A percentile compares a stretch with the other conserved stretches of the same genome.
These are phyloP conservation scores for Drosophila prosaltans DNA, from an alignment of 1,140 invertebrate genomes.

Conservation along the genomic window DNA sequence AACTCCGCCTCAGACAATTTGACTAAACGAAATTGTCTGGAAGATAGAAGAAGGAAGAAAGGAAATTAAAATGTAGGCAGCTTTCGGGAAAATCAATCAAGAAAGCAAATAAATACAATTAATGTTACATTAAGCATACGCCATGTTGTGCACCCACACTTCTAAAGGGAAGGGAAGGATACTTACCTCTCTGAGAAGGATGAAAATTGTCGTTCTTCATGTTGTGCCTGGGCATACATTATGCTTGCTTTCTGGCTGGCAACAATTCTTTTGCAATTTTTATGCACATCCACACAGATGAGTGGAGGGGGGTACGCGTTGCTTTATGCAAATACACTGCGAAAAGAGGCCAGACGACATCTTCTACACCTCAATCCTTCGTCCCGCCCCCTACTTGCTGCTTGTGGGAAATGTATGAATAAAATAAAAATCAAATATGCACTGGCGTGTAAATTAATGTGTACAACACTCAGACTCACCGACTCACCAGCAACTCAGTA, in stretches of 20 bases:
- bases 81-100: constrained; percentile 65
- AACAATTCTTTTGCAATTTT: constrained; percentile 61
- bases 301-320: background rate
- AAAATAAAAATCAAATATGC: constrained; percentile 74
- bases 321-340: constrained; percentile 48
- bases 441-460: constrained; percentile 73
- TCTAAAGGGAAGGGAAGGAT: no score
- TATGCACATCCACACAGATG: constrained; percentile 64
- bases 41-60: constrained; percentile 21
- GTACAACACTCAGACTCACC: constrained; percentile 41
- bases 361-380: background rate
- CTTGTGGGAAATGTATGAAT: constrained; percentile 52
- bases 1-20: constrained; percentile 41
- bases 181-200: background rate
- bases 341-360: constrained; percentile 11
- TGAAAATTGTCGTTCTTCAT: background rate
- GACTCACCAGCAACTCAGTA: constrained; percentile 19
- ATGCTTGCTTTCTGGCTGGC: constrained; percentile 45
- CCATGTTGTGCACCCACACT: constrained; percentile 33
- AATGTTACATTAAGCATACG: constrained; percentile 76
- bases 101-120: constrained; percentile 79
- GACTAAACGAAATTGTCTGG: constrained; percentile 72
- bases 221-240: constrained; percentile 46
- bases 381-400: background rate
- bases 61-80: constrained; percentile 37